A percentile compares a stretch with the other conserved stretches of the same genome.
These are phyloP conservation scores for Anseranas semipalmata DNA, from an alignment of 2,113 vertebrate species.

Conservation along the genomic window DNA sequence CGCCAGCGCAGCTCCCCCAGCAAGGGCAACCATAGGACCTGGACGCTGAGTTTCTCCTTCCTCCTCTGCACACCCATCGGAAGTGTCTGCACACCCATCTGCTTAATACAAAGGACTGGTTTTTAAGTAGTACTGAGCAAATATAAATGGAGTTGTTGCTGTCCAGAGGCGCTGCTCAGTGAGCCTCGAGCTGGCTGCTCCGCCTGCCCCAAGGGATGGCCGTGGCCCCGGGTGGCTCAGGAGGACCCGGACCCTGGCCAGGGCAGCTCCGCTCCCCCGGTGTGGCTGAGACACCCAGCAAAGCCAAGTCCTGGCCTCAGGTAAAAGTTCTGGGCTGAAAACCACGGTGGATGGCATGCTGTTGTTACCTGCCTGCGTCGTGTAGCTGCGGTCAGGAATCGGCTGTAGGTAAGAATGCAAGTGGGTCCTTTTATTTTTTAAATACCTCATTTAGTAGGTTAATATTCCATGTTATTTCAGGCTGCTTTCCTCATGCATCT, in stretches of 20 bases:
- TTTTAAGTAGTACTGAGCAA: conserved; percentile 32
- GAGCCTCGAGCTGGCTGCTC: background rate
- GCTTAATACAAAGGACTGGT: conserved; percentile 13
- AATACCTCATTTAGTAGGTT: conserved; percentile 58
- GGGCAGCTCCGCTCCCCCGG: background rate
- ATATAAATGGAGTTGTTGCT: conserved; percentile 26
- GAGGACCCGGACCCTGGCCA: rapidly evolving
- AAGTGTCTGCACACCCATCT: background rate
- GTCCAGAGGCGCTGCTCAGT: background rate
- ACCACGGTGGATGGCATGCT: background rate
- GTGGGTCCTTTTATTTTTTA: background rate
- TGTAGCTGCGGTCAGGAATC: background rate
- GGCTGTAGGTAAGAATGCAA: background rate
- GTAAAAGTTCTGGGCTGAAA: background rate
- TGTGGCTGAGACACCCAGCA: background rate
- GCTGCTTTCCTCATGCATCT: conserved; percentile 56
- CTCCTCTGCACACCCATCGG: background rate
- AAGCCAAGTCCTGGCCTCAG: background rate
- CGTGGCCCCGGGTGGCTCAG: rapidly evolving
- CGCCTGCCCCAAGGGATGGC: background rate
- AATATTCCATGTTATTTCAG: conserved; percentile 58
- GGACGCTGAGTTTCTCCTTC: background rate
- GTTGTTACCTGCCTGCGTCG: background rate
- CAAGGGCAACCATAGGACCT: background rate
- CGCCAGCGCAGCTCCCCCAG: background rate